Evolutionary conservation across 2,113 vertebrate species (phyloP).

Genomic region (Pleuronectes platessa): DNA sequence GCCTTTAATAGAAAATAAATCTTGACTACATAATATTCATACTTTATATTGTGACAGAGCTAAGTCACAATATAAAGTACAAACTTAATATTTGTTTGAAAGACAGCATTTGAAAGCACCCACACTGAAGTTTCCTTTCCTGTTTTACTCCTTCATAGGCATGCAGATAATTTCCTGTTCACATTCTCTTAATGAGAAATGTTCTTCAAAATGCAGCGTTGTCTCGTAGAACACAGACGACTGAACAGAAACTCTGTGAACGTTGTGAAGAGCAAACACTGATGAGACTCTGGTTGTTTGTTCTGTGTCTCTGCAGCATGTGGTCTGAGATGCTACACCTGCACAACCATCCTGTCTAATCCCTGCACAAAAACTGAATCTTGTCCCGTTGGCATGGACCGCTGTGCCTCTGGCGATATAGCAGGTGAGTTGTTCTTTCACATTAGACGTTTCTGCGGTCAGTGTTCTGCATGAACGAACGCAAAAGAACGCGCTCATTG

Average conservation of each 20-base stretch:
- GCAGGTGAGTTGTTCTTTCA: constrained; percentile 32
- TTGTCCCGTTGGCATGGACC: constrained; percentile 47
- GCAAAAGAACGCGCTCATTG: too few relatives aligned
- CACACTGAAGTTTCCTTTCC: too few relatives aligned
- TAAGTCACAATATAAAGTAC: too few relatives aligned
- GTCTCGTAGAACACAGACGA: too few relatives aligned
- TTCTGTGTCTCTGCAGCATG: constrained; percentile 48
- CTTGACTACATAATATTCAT: too few relatives aligned
- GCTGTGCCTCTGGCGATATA: constrained; percentile 54
- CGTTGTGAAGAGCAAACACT: neutral
- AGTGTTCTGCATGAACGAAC: too few relatives aligned
- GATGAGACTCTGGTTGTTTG: neutral
- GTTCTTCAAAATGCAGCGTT: too few relatives aligned
- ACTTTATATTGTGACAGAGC: too few relatives aligned
- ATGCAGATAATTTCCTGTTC: neutral
- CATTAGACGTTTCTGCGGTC: neutral
- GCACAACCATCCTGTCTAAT: constrained; percentile 1
- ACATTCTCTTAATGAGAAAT: neutral
- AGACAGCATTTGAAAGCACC: too few relatives aligned
- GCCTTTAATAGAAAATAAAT: too few relatives aligned
- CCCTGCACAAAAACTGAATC: constrained; percentile 57
- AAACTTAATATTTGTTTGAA: too few relatives aligned
- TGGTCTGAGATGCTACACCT: constrained; percentile 68
- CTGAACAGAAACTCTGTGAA: neutral
- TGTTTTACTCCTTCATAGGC: too few relatives aligned